Evolutionary conservation across 2,797 vertebrate species (phyloP), one percentile per base, ranked within the genome.

Genomic region (Parauchenoglanis punctatus): DNA sequence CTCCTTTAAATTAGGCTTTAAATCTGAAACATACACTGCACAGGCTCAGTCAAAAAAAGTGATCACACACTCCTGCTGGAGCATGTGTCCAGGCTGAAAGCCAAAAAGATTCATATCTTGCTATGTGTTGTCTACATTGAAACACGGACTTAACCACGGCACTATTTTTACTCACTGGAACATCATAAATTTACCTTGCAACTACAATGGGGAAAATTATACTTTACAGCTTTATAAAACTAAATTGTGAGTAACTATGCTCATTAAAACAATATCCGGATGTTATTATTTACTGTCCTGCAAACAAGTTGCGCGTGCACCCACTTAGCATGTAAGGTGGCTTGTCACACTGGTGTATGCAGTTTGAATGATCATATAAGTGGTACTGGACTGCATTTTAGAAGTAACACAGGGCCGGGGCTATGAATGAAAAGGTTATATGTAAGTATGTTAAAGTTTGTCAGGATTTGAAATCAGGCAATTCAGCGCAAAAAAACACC

Each of bases 271-370:
- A 15, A 56, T 18, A 54, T 77, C n/a, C 18, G 11, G 31, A 75
- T 25, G 23, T 89, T 70, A 87, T 77, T 89, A 75, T 89, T 90
- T 86, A 54, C 67, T 85, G 23, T 63, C 56, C 12, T 80, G 31
- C 75, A 81, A 88, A 63, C n/a, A 10, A 90, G 81, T 61, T 88
- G 90, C 91, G 91, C 87, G 88, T 86, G 92, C 91, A 92, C 90
- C 90, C 90, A 94, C 92, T 94, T 93, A 92, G 91, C 89, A 81
- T 91, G 76, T 28, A 73, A 86, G n/a, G 61, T 59, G 52, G 40
- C 65, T 82, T 73, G 86, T 65, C 68, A 73, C 20, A 4, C 11
- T 11, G 7, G 20, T 67, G 63, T 31, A 13, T 40, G 4, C 70
- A 58, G 40, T 90, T 87, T 76, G 87, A 88, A 84, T 86, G 72